These are phyloP conservation scores for Antechinus stuartii DNA, from an alignment of 2,113 vertebrate species.

Conservation along the genomic window DNA sequence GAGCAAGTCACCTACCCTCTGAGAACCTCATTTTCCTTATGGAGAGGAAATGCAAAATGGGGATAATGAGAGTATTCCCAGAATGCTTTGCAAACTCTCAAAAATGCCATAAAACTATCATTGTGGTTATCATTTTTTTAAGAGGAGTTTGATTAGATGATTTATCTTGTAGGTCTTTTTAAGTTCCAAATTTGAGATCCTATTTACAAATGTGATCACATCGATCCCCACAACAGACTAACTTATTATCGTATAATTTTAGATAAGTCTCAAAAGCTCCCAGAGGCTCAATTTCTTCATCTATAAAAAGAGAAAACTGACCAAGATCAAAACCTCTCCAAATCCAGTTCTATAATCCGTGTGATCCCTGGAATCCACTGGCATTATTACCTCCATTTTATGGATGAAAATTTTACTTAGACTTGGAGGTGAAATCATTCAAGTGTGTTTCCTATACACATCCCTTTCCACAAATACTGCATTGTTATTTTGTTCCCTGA, in stretches of 20 bases:
- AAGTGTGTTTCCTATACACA: neutral
- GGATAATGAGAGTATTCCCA: neutral
- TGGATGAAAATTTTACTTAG: too few relatives aligned
- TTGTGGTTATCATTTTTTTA: neutral
- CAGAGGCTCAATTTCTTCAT: neutral
- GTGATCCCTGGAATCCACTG: neutral
- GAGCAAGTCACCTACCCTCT: neutral
- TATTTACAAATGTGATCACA: neutral
- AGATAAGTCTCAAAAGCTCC: neutral
- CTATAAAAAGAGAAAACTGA: neutral
- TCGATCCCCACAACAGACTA: neutral
- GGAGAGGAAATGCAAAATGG: neutral
- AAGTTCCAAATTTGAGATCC: neutral
- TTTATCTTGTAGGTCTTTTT: neutral
- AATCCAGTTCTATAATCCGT: neutral
- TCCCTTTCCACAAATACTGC: slow-evolving; percentile 13
- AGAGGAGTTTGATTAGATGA: neutral
- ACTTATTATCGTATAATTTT: neutral
- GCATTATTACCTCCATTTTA: too few relatives aligned
- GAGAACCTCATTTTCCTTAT: neutral
- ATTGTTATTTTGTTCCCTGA: slow-evolving; percentile 41
- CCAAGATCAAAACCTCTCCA: neutral
- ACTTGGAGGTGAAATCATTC: neutral
- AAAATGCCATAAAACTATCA: neutral
- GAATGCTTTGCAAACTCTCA: neutral